Percentiles rank a stretch among this genome's conserved stretches.
Evolutionary conservation across 2,888 invertebrate genomes (phyloP).

Genomic region (Cerastis leucographa): DNA sequence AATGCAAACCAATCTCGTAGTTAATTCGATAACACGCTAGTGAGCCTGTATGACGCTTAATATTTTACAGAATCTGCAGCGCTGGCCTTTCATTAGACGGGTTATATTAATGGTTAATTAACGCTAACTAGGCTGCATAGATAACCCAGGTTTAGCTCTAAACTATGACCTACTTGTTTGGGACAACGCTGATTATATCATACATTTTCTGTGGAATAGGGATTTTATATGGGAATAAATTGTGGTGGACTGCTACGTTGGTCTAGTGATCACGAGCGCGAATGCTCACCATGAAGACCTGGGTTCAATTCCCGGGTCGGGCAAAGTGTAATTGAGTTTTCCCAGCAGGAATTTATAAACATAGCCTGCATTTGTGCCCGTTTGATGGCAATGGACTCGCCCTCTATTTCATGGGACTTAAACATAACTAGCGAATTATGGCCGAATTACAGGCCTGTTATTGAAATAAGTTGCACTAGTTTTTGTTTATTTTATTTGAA

Average conservation of each 20-base stretch:
- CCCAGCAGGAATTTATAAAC: background rate
- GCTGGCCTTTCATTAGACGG: slow-evolving; percentile 33
- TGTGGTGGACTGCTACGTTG: background rate
- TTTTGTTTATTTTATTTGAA: background rate
- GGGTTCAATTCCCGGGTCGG: background rate
- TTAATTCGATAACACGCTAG: slow-evolving; percentile 18
- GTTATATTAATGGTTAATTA: slow-evolving; percentile 45
- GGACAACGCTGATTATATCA: slow-evolving; percentile 3
- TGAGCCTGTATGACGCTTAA: slow-evolving; percentile 12
- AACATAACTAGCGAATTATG: background rate
- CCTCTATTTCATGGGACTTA: background rate
- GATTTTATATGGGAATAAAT: background rate
- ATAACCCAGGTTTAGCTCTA: slow-evolving; percentile 36
- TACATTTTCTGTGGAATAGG: background rate
- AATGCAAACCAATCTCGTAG: background rate
- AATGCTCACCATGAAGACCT: too few relatives aligned
- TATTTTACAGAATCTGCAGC: slow-evolving; percentile 28
- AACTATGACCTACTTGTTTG: slow-evolving; percentile 23
- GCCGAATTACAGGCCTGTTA: background rate
- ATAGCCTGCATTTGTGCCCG: background rate
- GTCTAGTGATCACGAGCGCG: background rate
- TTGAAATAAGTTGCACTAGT: background rate
- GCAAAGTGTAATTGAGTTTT: background rate
- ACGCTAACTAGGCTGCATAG: slow-evolving; percentile 23
- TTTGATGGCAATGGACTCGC: background rate